phyloP scores from a whole-genome alignment of 2,113 vertebrate genomes.

The Colinus virginianus region DNA sequence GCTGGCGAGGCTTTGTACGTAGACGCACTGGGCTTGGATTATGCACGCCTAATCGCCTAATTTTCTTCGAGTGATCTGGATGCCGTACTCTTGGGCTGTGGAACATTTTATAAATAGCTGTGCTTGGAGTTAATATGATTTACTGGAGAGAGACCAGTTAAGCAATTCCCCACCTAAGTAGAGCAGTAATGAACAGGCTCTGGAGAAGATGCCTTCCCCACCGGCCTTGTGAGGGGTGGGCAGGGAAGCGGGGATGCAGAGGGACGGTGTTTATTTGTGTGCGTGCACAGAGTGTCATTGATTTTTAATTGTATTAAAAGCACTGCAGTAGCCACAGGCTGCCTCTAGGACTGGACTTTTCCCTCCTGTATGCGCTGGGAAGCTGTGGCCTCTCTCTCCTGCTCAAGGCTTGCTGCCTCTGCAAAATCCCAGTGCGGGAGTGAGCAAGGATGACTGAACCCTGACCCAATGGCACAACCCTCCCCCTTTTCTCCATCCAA shows the following conservation, averaged over 20 bases:
- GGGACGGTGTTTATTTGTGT: slow-evolving; percentile 63
- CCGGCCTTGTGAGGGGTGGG: slow-evolving; percentile 4
- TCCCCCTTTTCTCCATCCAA: neutral
- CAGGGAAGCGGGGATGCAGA: slow-evolving; percentile 35
- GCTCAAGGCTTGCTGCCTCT: neutral
- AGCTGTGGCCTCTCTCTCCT: neutral
- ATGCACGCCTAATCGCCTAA: slow-evolving; percentile 64
- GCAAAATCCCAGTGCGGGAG: neutral
- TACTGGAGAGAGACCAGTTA: slow-evolving; percentile 68
- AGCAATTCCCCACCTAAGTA: slow-evolving; percentile 70
- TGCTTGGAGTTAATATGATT: slow-evolving; percentile 71
- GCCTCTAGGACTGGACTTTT: slow-evolving; percentile 65
- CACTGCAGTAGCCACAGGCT: slow-evolving; percentile 59
- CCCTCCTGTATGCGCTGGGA: neutral
- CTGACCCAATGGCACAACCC: neutral
- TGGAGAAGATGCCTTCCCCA: slow-evolving; percentile 62
- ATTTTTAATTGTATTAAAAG: slow-evolving; percentile 52
- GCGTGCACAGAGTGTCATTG: slow-evolving; percentile 39
- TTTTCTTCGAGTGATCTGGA: slow-evolving; percentile 69
- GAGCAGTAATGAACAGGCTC: slow-evolving; percentile 67
- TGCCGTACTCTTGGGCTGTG: slow-evolving; percentile 57
- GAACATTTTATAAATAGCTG: slow-evolving; percentile 70
- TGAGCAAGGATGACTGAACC: rapidly evolving
- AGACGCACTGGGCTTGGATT: slow-evolving; percentile 55
- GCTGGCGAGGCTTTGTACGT: slow-evolving; percentile 26